These are phyloP conservation scores for Orbicella faveolata DNA, from an alignment of 64 coral and sea anemone genomes.

Conservation along the genomic window DNA sequence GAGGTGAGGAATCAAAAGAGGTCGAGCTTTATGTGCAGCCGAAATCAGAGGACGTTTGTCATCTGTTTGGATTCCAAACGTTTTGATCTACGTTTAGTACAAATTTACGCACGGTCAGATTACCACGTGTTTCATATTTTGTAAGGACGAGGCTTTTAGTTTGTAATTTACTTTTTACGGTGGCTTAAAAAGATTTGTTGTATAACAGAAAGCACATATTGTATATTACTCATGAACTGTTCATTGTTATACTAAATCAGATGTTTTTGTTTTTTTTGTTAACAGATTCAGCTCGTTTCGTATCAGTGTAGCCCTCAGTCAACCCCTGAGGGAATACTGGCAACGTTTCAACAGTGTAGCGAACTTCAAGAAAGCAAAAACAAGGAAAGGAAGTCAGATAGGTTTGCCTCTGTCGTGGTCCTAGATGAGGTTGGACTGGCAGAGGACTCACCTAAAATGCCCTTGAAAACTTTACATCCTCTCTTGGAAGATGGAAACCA, in stretches of 20 bases:
- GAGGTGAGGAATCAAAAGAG: no score
- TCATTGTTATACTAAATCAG: no score
- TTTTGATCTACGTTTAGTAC: not conserved
- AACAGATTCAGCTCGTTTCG: conserved; percentile 80
- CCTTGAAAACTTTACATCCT: conserved; percentile 87
- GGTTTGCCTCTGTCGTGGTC: conserved; percentile 88
- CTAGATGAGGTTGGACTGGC: conserved; percentile 82
- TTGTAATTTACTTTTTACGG: no score
- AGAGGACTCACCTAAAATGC: conserved; percentile 90
- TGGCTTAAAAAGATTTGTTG: no score
- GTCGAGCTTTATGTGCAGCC: no score
- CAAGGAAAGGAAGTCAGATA: not conserved
- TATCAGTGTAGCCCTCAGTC: conserved; percentile 92
- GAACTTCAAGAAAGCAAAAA: conserved; percentile 80
- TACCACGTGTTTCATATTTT: no score
- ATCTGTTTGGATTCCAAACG: not conserved
- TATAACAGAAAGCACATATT: no score
- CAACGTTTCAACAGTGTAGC: conserved; percentile 79
- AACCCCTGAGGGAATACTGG: conserved; percentile 81
- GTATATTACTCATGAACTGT: no score
- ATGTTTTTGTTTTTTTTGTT: not conserved
- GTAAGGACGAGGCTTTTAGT: no score
- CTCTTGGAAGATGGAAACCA: conserved; percentile 76
- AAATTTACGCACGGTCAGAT: no score
- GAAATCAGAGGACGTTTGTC: no score